Evolutionary conservation across 2,113 vertebrate species (phyloP).

Genomic region (Neogale vison): DNA sequence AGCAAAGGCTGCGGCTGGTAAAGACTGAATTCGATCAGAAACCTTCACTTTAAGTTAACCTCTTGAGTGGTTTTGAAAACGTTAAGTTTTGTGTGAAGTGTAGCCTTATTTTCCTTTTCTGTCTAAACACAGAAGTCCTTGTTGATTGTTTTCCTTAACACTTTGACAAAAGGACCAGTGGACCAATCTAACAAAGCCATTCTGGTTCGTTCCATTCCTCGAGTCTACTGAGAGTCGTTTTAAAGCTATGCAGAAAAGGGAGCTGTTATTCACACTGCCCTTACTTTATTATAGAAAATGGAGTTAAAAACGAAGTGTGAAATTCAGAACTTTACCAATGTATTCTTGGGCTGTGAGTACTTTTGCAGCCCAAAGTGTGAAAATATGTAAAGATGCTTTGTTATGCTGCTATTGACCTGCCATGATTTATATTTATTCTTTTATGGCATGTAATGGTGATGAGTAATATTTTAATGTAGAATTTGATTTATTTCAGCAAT

Average conservation of each 20-base stretch:
- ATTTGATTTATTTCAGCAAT: slow-evolving; percentile 81
- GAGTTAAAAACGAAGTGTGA: slow-evolving; percentile 45
- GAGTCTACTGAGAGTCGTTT: slow-evolving; percentile 67
- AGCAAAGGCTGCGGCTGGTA: neutral
- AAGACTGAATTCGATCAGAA: neutral
- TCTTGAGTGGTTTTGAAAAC: slow-evolving; percentile 42
- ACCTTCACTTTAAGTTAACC: slow-evolving; percentile 33
- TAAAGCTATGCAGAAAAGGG: slow-evolving; percentile 79
- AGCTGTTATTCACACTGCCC: slow-evolving; percentile 70
- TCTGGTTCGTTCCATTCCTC: slow-evolving; percentile 75
- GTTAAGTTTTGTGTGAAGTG: slow-evolving; percentile 60
- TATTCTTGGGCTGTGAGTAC: slow-evolving; percentile 64
- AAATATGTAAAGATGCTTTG: slow-evolving; percentile 74
- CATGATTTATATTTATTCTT: slow-evolving; percentile 83
- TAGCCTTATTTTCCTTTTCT: slow-evolving; percentile 75
- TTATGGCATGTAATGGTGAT: slow-evolving; percentile 81
- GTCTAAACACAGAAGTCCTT: slow-evolving; percentile 61
- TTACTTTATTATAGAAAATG: slow-evolving; percentile 57
- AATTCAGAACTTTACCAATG: slow-evolving; percentile 60
- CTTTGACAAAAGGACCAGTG: slow-evolving; percentile 71
- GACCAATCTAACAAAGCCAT: slow-evolving; percentile 66
- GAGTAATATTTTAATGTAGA: slow-evolving; percentile 81
- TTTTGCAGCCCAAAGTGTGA: slow-evolving; percentile 73
- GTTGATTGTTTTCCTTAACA: slow-evolving; percentile 68
- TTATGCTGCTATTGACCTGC: slow-evolving; percentile 83